Conservation (phyloP, 2,888 invertebrate genomes). For the Eugnorisma glareosa region DNA sequence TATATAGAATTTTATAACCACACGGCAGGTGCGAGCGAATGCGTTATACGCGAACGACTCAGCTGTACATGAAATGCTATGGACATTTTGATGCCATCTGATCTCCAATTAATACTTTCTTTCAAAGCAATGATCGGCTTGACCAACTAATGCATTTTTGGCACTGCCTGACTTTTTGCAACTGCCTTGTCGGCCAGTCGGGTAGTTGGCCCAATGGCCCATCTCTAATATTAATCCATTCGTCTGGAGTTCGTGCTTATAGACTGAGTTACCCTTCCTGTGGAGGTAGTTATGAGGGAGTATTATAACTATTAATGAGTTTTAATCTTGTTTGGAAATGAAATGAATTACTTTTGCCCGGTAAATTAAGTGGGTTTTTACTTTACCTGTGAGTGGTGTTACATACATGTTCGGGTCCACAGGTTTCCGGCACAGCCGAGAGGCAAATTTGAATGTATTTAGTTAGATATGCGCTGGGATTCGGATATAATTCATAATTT, state of each 20-base stretch:
- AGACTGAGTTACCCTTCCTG: conserved; percentile 20
- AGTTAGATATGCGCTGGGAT: no score
- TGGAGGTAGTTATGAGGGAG: background rate
- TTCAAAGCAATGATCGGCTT: background rate
- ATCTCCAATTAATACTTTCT: no score
- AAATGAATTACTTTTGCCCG: conserved; percentile 16
- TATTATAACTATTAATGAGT: conserved; percentile 51
- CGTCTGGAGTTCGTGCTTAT: conserved; percentile 23
- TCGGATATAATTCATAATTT: no score
- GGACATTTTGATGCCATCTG: background rate
- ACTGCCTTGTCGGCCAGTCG: background rate
- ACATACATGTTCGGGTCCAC: background rate
- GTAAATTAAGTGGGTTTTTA: background rate
- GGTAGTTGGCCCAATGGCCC: background rate
- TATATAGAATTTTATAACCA: no score
- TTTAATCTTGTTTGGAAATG: conserved; percentile 38
- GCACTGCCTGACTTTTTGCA: no score
- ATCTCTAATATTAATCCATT: conserved; percentile 16
- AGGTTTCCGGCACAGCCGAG: background rate
- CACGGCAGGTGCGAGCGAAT: no score
- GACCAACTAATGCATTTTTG: background rate
- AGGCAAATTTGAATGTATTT: background rate
- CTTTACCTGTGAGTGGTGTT: background rate
- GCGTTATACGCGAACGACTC: no score
- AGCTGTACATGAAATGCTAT: no score